Base-by-base conservation (phyloP, 2,888 invertebrate species). In the Pseudoips prasinana region DNA sequence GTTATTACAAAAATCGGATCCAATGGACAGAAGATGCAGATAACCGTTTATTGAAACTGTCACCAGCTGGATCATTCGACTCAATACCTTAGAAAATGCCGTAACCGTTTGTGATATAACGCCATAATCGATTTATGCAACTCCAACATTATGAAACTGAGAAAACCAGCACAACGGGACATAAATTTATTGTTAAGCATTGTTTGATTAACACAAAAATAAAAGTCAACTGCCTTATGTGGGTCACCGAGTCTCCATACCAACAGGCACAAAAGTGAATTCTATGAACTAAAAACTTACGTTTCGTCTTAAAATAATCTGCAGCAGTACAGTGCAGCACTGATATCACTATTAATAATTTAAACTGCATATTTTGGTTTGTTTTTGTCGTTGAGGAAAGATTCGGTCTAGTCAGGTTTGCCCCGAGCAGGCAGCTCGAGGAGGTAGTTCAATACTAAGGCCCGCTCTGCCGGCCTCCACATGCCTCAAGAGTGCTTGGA, bases 301-400 rank as follows among this genome's bases (percentile, higher is more conserved):
- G 88, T 71, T 84, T 85, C 43, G 79, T 79, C 58, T 76, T 85
- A 58, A 75, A 88, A 70, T 85, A 64, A 44, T 85, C 85, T 32
- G 72, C 84, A 5, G 61, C 42, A 10, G 72, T 52, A 54, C 58
- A 70, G 51, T 80, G 77, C 29, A 85, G 61, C 75, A 84, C 79
- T 65, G 73, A 62, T 46, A 62, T 70, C 83, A 87, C 83, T 66
- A 83, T 57, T 37, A 80, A 70, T 65, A 84, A 65, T 79, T 78
- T 74, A 51, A 75, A 79, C 68, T 74, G 63, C 87, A 86, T 85
- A 53, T 63, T 79, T 65, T 46, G 58, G 28, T 47, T 42, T 47
- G 44, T 20, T 20, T 3, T 2, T 14, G 5, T 5, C 14, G 20
- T 20, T 7, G 7, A 7, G 18, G 18, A 5, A 7, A 5, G 14